Evolutionary conservation across 2,113 vertebrate species (phyloP), one percentile per base, ranked within the genome.

Genomic region (Odontophorus gujanensis): DNA sequence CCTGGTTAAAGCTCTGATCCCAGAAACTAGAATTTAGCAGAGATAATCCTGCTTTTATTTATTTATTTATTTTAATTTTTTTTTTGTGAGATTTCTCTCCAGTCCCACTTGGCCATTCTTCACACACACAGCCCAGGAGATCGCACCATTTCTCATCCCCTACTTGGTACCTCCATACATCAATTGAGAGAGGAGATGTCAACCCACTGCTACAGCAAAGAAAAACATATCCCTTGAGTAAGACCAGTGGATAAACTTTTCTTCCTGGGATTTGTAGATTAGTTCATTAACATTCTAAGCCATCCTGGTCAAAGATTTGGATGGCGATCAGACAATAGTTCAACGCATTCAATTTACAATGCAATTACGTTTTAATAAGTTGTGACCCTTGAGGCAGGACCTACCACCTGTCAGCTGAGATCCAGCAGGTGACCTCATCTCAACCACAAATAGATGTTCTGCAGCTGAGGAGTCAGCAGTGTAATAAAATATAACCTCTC

Each of bases 341-440:
- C 77, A 63, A 50, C 1, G 34, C 81, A 55, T 81, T 79, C 87
- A 67, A 90, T 91, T 91, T 84, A 67, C 78, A 51, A 36, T 2
- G 66, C 89, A 93, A 92, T 95, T 95, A 72, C 48, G 24, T 84
- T 95, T 92, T 93, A 95, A 91, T 93, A 26, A 87, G 62, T 12
- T 72, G 81, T 78, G 89, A 95, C 89, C 91, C 89, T 51, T 45
- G 83, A 71, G 83, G 85, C 75, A 91, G 77, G 47, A 84, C 57
- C 95, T 87, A 71, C 47, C 90, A 84, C 87, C 87, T 91, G 87
- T 30, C 86, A 81, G 93, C 83, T 57, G 65, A 68, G 94, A 28
- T 75, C 51, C 83, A 45, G 76, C 68, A 3, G 75, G 34, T 77
- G 91, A 36, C 86, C 93, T 85, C 2, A 61, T 53, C 90, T 76